These are phyloP conservation scores for Unio delphinus DNA, from an alignment of 2,888 invertebrate genomes.

Conservation along the genomic window DNA sequence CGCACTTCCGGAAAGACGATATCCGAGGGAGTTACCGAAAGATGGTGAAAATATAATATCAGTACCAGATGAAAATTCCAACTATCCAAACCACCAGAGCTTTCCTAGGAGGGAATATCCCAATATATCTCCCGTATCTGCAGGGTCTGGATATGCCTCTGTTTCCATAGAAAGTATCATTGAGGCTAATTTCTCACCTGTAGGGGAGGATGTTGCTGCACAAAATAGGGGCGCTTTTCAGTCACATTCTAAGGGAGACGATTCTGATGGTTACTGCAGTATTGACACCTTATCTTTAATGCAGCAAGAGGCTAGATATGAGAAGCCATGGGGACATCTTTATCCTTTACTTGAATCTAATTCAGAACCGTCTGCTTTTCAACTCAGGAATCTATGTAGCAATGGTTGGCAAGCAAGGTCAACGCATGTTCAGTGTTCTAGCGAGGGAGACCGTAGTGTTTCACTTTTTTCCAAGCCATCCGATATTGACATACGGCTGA, in stretches of 20 bases:
- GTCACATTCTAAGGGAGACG: constrained; percentile 19
- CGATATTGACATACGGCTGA: neutral
- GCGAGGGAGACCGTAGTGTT: neutral
- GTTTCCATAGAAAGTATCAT: constrained; percentile 22
- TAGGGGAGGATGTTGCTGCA: constrained; percentile 3
- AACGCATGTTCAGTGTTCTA: too few relatives aligned
- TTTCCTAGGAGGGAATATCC: too few relatives aligned
- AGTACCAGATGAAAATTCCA: constrained; percentile 37
- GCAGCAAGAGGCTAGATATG: constrained; percentile 9
- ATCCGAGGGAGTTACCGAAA: constrained; percentile 9
- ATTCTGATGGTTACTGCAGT: constrained; percentile 38
- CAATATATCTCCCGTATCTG: constrained; percentile 1
- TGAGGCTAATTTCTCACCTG: constrained; percentile 3
- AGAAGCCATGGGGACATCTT: too few relatives aligned
- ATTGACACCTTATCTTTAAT: constrained; percentile 34
- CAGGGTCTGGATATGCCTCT: constrained; percentile 20
- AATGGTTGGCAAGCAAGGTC: too few relatives aligned
- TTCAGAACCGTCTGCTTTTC: too few relatives aligned
- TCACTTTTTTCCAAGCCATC: neutral
- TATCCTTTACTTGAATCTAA: too few relatives aligned
- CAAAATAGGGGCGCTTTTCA: constrained; percentile 3
- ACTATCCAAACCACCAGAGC: constrained; percentile 13
- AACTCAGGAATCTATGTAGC: too few relatives aligned
- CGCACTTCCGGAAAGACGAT: constrained; percentile 39
- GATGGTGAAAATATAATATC: constrained; percentile 30